Percentiles rank a stretch among this genome's conserved stretches.
These are phyloP conservation scores for Pterostichus niger DNA, from an alignment of 2,888 invertebrate genomes.

Conservation along the genomic window DNA sequence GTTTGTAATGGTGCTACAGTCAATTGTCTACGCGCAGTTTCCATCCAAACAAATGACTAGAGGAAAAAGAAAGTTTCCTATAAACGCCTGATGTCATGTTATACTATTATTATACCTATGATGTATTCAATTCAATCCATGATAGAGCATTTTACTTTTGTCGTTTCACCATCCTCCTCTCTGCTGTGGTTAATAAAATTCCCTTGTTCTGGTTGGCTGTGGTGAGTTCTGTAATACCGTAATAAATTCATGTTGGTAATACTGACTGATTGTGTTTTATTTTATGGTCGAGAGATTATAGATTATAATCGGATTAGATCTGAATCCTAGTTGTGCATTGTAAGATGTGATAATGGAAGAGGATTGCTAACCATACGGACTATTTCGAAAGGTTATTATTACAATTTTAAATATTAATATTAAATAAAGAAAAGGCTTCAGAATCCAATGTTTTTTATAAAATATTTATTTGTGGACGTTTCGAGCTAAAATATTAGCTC, in stretches of 20 bases:
- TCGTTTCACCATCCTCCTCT: background rate
- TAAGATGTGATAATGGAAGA: constrained; percentile 6
- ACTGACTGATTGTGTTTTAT: constrained; percentile 38
- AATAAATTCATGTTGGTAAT: constrained; percentile 43
- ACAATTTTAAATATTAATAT: background rate
- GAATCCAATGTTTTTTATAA: too few species aligned
- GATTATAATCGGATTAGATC: constrained; percentile 20
- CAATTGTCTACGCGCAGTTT: background rate
- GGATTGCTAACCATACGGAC: background rate
- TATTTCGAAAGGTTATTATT: constrained; percentile 22
- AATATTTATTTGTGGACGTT: too few species aligned
- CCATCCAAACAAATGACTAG: background rate
- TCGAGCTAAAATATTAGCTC: too few species aligned
- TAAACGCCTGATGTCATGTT: background rate
- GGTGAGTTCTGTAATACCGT: constrained; percentile 8
- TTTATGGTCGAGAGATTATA: constrained; percentile 28
- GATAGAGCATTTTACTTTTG: background rate
- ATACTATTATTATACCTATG: constrained; percentile 10
- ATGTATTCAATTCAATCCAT: background rate
- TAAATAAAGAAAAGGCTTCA: too few species aligned
- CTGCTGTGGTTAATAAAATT: constrained; percentile 1
- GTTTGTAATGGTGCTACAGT: background rate
- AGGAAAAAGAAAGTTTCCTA: constrained; percentile 9
- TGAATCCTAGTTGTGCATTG: background rate
- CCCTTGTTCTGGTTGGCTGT: background rate